Conservation (phyloP, 2,888 invertebrate genomes). For the Orchesella flavescens region DNA sequence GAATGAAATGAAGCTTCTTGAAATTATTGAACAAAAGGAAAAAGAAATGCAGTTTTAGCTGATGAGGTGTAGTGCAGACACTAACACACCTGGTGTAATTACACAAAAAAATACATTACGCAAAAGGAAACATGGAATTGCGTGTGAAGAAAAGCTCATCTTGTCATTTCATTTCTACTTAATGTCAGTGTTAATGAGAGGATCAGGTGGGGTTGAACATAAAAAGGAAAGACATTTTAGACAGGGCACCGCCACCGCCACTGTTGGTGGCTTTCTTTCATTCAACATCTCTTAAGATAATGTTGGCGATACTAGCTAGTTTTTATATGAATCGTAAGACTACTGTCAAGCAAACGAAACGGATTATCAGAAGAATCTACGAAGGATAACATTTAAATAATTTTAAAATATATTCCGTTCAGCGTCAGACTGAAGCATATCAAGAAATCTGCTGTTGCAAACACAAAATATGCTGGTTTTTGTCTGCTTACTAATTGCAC, state of each 20-base stretch:
- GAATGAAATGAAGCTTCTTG: conserved; percentile 45
- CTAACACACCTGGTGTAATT: conserved; percentile 45
- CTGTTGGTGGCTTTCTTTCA: conserved; percentile 49
- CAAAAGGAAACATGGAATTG: conserved; percentile 26
- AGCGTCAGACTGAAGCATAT: too few relatives aligned
- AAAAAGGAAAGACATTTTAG: conserved; percentile 45
- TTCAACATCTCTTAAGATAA: background rate
- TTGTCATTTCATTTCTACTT: conserved; percentile 63
- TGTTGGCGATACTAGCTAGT: too few relatives aligned
- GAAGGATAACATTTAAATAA: too few relatives aligned
- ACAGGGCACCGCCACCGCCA: conserved; percentile 36
- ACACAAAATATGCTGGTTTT: conserved; percentile 46
- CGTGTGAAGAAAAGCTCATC: conserved; percentile 47
- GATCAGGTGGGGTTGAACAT: conserved; percentile 53
- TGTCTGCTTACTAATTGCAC: conserved; percentile 51
- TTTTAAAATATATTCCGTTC: too few relatives aligned
- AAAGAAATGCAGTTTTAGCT: conserved; percentile 13
- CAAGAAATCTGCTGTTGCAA: conserved; percentile 14
- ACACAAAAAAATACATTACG: conserved; percentile 13
- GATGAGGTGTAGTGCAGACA: background rate
- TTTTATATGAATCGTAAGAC: too few relatives aligned
- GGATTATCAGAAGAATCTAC: too few relatives aligned
- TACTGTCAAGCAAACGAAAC: too few relatives aligned
- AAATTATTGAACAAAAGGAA: conserved; percentile 42
- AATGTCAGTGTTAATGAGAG: conserved; percentile 64